Percentiles rank a stretch among this genome's conserved stretches.
phyloP scores from a whole-genome alignment of 2,113 vertebrate genomes.

The Pseudorasbora parva region DNA sequence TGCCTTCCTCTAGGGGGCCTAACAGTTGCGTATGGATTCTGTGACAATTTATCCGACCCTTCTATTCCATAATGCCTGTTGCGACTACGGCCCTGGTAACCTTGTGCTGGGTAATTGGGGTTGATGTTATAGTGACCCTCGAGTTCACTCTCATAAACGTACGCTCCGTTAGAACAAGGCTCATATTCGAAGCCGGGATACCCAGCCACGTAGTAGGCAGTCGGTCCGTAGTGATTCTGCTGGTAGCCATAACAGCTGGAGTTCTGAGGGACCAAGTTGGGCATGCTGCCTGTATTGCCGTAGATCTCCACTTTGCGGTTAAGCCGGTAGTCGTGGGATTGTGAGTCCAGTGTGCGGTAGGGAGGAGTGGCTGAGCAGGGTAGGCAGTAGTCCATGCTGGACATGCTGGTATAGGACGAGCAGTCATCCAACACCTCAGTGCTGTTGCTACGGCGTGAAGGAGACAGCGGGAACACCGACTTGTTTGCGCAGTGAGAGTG shows the following conservation, averaged over 20 bases:
- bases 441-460: slow-evolving; percentile 88
- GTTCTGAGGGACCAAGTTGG: slow-evolving; percentile 90
- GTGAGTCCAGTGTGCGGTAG: slow-evolving; percentile 81
- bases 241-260: slow-evolving; percentile 75
- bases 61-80: slow-evolving; percentile 84
- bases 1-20: slow-evolving; percentile 84
- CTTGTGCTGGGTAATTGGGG: slow-evolving; percentile 84
- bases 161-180: slow-evolving; percentile 78
- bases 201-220: slow-evolving; percentile 82
- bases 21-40: slow-evolving; percentile 91
- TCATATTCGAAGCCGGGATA: slow-evolving; percentile 82
- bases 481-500: slow-evolving; percentile 78
- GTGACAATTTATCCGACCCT: slow-evolving; percentile 79
- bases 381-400: slow-evolving; percentile 85
- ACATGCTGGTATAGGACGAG: slow-evolving; percentile 92
- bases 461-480: slow-evolving; percentile 83
- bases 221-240: slow-evolving; percentile 80
- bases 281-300: slow-evolving; percentile 90
- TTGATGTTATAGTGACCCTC: slow-evolving; percentile 95
- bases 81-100: slow-evolving; percentile 85
- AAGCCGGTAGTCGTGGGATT: slow-evolving; percentile 76
- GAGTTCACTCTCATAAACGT: slow-evolving; percentile 87
- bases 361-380: slow-evolving; percentile 67
- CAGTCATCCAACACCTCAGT: slow-evolving; percentile 90
- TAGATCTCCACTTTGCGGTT: slow-evolving; percentile 85